phyloP scores from a whole-genome alignment of 2,797 vertebrate species.

The Rhinichthys osculus region DNA sequence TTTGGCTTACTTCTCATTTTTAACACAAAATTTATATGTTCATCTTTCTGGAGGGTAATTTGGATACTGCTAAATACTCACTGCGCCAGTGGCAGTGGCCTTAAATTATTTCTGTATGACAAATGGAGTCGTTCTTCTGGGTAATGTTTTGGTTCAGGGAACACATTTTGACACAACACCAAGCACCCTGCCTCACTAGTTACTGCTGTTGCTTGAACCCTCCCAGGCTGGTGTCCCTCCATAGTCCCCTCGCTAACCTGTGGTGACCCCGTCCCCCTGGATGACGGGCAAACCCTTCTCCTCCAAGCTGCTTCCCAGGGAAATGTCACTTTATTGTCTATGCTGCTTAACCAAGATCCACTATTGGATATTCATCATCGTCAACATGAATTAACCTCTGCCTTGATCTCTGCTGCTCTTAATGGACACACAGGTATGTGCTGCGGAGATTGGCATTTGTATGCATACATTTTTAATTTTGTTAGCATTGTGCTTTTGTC shows the following conservation, averaged over 20 bases:
- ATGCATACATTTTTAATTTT: background rate
- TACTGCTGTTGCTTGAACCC: slow-evolving; percentile 80
- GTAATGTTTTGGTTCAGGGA: slow-evolving; percentile 43
- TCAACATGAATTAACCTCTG: slow-evolving; percentile 88
- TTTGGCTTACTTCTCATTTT: background rate
- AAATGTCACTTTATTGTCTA: slow-evolving; percentile 99
- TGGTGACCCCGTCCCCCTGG: slow-evolving; percentile 99
- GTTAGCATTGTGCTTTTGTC: background rate
- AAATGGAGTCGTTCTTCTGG: slow-evolving; percentile 9
- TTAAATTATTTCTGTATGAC: slow-evolving; percentile 4
- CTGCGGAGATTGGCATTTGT: background rate
- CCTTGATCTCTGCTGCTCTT: slow-evolving; percentile 99
- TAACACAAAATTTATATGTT: background rate
- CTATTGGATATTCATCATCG: slow-evolving; percentile 84
- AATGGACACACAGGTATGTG: slow-evolving; percentile 94
- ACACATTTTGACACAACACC: slow-evolving; percentile 48
- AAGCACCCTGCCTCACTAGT: slow-evolving; percentile 56
- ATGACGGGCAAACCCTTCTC: slow-evolving; percentile 96
- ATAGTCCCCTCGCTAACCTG: slow-evolving; percentile 91
- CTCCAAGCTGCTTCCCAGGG: slow-evolving; percentile 99
- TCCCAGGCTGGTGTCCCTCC: slow-evolving; percentile 98
- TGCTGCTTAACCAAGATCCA: slow-evolving; percentile 99
- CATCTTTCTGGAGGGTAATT: background rate
- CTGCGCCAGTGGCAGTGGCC: background rate
- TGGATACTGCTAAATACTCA: background rate